A percentile compares a stretch with the other conserved stretches of the same genome.
Conservation (phyloP, 2,888 invertebrate species). For the Cremastinae sp. region DNA sequence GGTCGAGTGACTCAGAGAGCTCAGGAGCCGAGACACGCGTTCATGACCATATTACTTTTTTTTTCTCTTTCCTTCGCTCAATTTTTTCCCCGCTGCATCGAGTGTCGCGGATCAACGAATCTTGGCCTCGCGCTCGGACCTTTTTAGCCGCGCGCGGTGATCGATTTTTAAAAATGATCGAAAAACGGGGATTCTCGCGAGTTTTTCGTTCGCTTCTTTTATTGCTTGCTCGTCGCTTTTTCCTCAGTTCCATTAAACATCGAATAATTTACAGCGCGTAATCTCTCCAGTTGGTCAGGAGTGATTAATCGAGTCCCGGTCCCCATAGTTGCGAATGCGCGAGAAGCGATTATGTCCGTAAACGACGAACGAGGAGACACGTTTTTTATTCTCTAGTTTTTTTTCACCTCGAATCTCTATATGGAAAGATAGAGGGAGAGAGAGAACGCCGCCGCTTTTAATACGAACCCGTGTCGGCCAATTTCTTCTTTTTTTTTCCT, state of each 20-base stretch:
- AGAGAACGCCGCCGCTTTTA: constrained; percentile 27
- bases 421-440: constrained; percentile 37
- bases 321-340: constrained; percentile 30
- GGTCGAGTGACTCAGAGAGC: constrained; percentile 59
- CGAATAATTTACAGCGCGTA: constrained; percentile 22
- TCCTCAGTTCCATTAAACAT: background rate
- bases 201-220: background rate
- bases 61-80: constrained; percentile 3
- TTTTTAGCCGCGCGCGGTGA: constrained; percentile 9
- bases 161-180: background rate
- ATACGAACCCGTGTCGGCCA: constrained; percentile 28
- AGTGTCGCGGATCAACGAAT: constrained; percentile 39
- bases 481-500: constrained; percentile 15
- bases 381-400: constrained; percentile 19
- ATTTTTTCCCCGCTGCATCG: constrained; percentile 5
- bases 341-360: constrained; percentile 46
- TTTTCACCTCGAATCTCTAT: constrained; percentile 39
- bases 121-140: background rate
- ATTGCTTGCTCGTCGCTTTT: background rate
- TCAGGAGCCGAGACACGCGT: constrained; percentile 51
- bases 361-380: constrained; percentile 55
- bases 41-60: constrained; percentile 42
- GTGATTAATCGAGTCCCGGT: constrained; percentile 40
- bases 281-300: constrained; percentile 43
- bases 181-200: background rate